Base-by-base conservation (phyloP, 2,888 invertebrate species). In the Choreutis nemorana region DNA sequence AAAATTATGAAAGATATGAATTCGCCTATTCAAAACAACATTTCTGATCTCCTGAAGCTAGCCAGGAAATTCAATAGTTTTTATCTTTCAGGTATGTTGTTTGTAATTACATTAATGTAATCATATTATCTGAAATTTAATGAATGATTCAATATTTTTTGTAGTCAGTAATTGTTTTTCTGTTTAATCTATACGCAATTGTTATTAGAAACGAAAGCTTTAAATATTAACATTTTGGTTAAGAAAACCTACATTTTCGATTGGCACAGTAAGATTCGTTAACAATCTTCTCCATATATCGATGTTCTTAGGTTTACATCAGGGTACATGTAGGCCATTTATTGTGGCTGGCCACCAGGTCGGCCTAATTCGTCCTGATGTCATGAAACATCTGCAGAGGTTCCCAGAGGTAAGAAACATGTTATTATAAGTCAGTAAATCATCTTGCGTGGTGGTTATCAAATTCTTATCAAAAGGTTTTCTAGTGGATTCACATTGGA, bases 31-130 rank as follows among this genome's bases (percentile, higher is more conserved):
- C 66, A 67, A 50, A 71, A 63, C 44, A 70, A 64, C 40, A 63
- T 70, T 57, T 78, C 77, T 27, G 77, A 75, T 49, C 81, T 91
- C 55, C 75, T 91, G 55, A 87, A 87, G 78, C 83, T 92, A 64
- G 91, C 92, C 36, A 86, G 89, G 63, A 90, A 90, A 82, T 92
- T 91, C 77, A 93, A 93, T 79, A 89, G 90, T 81, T 93, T 93
- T 72, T 92, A 92, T 71, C 72, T 93, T 79, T 84, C 89, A 83
- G 92, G 92, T 91, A 57, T 39, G 47, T 52, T 29, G 31, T 14
- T 15, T 33, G 14, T 20, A 18, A 21, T 23, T 18, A 4, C 10
- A 23, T 8, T 16, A 12, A 15, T 11, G 9, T 13, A 9, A 12
- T 35, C n/a, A n/a, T n/a, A n/a, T n/a, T n/a, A n/a, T n/a, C n/a